A percentile compares a stretch with the other conserved stretches of the same genome.
Conservation (phyloP, 2,797 vertebrate genomes). For the Bovichtus variegatus region DNA sequence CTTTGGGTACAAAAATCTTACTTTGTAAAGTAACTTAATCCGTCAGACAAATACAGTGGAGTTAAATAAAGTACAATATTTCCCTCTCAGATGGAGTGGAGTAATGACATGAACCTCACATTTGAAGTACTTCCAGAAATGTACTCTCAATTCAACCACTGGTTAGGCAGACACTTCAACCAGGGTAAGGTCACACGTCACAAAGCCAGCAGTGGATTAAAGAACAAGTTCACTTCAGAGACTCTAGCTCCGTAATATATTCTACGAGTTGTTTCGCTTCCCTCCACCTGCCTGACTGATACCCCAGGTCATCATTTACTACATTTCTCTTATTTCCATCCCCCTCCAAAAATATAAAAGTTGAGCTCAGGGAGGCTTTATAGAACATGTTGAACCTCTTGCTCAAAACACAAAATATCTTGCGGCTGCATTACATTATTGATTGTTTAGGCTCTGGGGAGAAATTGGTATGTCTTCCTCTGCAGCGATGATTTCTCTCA, state of each 20-base stretch:
- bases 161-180: background rate
- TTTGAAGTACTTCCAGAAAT: background rate
- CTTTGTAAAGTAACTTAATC: no score
- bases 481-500: slow-evolving; percentile 6
- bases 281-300: slow-evolving; percentile 20
- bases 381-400: slow-evolving; percentile 25
- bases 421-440: slow-evolving; percentile 53
- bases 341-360: slow-evolving; percentile 15
- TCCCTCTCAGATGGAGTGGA: background rate
- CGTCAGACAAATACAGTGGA: background rate
- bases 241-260: background rate
- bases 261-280: slow-evolving; percentile 26
- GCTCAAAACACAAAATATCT: slow-evolving; percentile 52
- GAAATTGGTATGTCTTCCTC: slow-evolving; percentile 16
- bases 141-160: background rate
- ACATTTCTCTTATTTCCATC: slow-evolving; percentile 41
- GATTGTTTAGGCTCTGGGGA: slow-evolving; percentile 44
- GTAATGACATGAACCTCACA: background rate
- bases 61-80: background rate
- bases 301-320: slow-evolving; percentile 29
- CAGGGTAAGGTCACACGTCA: background rate
- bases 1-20: background rate
- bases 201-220: slow-evolving; percentile 5
- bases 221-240: slow-evolving; percentile 12
- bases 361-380: slow-evolving; percentile 30